Percentiles rank a stretch among this genome's conserved stretches.
Evolutionary conservation across 2,888 invertebrate species (phyloP).

Genomic region (Tachystola acroxantha): DNA sequence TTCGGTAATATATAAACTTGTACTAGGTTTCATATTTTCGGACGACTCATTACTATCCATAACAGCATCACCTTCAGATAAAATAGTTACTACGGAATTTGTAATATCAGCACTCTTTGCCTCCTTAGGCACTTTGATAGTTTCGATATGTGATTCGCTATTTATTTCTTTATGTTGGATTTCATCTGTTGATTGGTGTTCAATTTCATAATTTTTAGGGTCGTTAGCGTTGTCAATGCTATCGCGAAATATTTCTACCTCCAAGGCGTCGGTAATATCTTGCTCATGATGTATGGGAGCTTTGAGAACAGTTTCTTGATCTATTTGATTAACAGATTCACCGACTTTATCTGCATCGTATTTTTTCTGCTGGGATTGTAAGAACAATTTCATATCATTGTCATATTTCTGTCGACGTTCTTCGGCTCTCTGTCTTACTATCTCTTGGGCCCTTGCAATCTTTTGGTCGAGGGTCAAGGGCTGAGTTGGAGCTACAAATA

Average conservation of each 20-base stretch:
- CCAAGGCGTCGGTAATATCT: slow-evolving; percentile 23
- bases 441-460: slow-evolving; percentile 49
- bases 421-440: slow-evolving; percentile 41
- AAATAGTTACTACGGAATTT: not conserved
- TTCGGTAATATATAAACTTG: not conserved
- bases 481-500: slow-evolving; percentile 37
- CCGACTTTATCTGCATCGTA: slow-evolving; percentile 1
- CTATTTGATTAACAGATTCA: not conserved
- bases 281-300: slow-evolving; percentile 24
- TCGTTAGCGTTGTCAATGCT: slow-evolving; percentile 2
- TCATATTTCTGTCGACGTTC: slow-evolving; percentile 29
- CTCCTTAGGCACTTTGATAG: not conserved
- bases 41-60: not conserved
- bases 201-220: slow-evolving; percentile 7
- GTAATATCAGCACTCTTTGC: not conserved
- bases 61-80: not conserved
- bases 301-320: too few relatives aligned
- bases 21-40: not conserved
- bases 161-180: not conserved
- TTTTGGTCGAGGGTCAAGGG: slow-evolving; percentile 44
- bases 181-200: slow-evolving; percentile 4
- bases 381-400: slow-evolving; percentile 12
- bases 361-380: not conserved
- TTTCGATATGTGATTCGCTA: not conserved
- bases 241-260: slow-evolving; percentile 30